These are phyloP conservation scores for Copidosoma floridanum DNA, from an alignment of 1,140 invertebrate genomes.

Conservation along the genomic window DNA sequence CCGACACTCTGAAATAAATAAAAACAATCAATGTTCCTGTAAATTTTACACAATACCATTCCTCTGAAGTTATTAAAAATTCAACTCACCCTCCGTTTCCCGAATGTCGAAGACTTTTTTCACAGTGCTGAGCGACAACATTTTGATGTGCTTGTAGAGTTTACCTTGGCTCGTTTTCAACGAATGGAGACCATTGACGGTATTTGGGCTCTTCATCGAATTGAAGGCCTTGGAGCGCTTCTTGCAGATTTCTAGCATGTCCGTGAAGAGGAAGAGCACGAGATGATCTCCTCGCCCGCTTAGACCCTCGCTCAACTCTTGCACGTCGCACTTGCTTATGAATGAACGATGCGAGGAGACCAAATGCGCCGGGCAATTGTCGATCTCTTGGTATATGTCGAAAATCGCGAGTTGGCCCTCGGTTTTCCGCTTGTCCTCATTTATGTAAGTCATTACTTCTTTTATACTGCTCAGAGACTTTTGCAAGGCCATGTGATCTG, in stretches of 20 bases:
- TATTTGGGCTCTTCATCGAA: constrained; percentile 68
- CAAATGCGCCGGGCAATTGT: constrained; percentile 91
- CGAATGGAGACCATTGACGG: constrained; percentile 60
- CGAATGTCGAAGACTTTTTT: constrained; percentile 87
- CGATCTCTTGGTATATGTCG: constrained; percentile 96
- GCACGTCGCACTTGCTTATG: constrained; percentile 83
- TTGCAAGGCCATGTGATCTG: constrained; percentile 81
- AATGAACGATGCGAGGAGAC: constrained; percentile 90
- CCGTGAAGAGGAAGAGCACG: constrained; percentile 89
- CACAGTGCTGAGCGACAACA: constrained; percentile 83
- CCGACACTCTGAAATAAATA: constrained; percentile 68
- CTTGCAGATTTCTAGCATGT: constrained; percentile 90
- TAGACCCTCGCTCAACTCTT: constrained; percentile 82
- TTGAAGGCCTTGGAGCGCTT: constrained; percentile 77
- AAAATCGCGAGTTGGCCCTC: constrained; percentile 94
- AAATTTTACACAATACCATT: too few relatives aligned
- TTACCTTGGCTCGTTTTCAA: constrained; percentile 68
- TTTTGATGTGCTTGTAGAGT: constrained; percentile 86
- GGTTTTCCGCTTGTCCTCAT: constrained; percentile 94
- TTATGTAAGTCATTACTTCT: constrained; percentile 94
- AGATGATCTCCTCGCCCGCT: constrained; percentile 84
- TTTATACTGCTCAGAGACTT: constrained; percentile 83
- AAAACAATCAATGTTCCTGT: too few relatives aligned
- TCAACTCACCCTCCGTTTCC: constrained; percentile 71
- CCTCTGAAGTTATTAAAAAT: too few relatives aligned